A percentile compares a stretch with the other conserved stretches of the same genome.
Evolutionary conservation across 92 coral and sea anemone genomes (phyloP).

Genomic region (Hydrozoanthus gracilis): DNA sequence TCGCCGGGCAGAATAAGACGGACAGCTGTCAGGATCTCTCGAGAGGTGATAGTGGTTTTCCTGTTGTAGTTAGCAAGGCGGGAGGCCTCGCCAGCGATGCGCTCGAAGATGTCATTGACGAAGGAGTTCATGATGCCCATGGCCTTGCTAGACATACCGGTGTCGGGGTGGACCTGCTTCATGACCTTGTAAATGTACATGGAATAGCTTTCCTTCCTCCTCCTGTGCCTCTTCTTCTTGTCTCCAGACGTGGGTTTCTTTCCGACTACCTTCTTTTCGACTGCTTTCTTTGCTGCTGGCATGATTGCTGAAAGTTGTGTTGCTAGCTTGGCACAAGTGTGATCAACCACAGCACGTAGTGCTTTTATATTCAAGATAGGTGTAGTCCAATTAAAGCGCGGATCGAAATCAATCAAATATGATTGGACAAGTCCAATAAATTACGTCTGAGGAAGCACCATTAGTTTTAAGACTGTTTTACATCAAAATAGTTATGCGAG

Average conservation of each 20-base stretch:
- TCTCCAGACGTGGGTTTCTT: slow-evolving; percentile 21
- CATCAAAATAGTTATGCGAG: slow-evolving; percentile 27
- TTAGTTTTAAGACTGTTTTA: slow-evolving; percentile 25
- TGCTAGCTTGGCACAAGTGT: slow-evolving; percentile 27
- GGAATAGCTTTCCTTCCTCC: neutral
- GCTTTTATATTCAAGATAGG: slow-evolving; percentile 23
- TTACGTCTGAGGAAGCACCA: slow-evolving; percentile 32
- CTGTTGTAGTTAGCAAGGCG: too few species aligned
- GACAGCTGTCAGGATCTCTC: neutral
- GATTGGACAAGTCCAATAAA: slow-evolving; percentile 23
- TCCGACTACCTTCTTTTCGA: slow-evolving; percentile 29
- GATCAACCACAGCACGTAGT: slow-evolving; percentile 28
- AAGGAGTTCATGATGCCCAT: too few species aligned
- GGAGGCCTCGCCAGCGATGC: too few species aligned
- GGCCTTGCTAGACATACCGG: too few species aligned
- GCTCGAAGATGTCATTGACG: too few species aligned
- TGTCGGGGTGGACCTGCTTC: slow-evolving; percentile 14
- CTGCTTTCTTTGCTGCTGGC: slow-evolving; percentile 36
- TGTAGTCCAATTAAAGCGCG: slow-evolving; percentile 26
- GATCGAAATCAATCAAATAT: slow-evolving; percentile 31
- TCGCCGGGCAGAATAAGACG: too few species aligned
- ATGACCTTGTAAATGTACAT: neutral
- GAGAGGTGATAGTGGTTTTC: too few species aligned
- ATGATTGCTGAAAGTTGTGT: slow-evolving; percentile 30
- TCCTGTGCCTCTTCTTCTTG: slow-evolving; percentile 25